These are phyloP conservation scores for Virgularia gustaviana DNA, from an alignment of 92 coral and sea anemone species.

Conservation along the genomic window DNA sequence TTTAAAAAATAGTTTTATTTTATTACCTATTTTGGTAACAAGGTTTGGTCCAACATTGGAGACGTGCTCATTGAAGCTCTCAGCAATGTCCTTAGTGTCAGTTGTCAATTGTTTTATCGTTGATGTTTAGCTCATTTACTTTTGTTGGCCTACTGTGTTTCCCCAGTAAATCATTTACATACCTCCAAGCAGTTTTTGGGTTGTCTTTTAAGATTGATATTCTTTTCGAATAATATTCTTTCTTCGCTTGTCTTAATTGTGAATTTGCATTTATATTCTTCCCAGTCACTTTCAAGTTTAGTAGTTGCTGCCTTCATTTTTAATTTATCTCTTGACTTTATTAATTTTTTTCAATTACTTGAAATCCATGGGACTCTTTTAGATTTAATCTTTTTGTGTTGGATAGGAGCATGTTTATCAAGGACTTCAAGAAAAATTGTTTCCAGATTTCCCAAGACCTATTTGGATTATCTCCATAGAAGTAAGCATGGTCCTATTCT, in stretches of 20 bases:
- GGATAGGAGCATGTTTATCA: background rate
- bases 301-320: background rate
- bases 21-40: too few species aligned
- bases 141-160: background rate
- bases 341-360: background rate
- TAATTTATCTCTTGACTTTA: background rate
- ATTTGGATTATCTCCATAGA: background rate
- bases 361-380: constrained; percentile 5
- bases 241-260: background rate
- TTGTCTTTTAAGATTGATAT: background rate
- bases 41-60: too few species aligned
- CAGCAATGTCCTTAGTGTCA: too few species aligned
- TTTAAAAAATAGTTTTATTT: too few species aligned
- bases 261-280: background rate
- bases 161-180: background rate
- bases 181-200: background rate
- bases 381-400: background rate
- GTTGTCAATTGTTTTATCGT: too few species aligned
- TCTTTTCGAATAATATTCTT: background rate
- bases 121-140: background rate
- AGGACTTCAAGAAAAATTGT: background rate
- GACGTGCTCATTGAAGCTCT: too few species aligned
- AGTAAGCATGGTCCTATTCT: background rate
- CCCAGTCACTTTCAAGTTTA: background rate
- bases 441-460: background rate